phyloP scores from a whole-genome alignment of 1,140 invertebrate genomes.

The Tetragnatha versicolor region DNA sequence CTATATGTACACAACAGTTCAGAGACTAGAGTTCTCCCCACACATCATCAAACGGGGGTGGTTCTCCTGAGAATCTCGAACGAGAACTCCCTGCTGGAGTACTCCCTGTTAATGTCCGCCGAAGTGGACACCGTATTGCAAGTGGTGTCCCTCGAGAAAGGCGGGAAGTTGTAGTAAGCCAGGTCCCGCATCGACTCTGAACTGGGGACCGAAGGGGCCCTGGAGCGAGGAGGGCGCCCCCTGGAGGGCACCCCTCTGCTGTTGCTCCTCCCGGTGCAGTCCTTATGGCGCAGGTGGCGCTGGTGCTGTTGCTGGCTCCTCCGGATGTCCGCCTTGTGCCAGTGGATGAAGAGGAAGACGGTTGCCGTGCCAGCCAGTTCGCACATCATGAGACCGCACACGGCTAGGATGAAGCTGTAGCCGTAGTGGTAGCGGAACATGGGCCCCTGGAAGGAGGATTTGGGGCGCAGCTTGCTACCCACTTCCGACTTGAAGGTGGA shows the following conservation, averaged over 20 bases:
- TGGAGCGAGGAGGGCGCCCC: conserved; percentile 49
- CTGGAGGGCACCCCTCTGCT: not conserved
- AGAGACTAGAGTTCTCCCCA: not conserved
- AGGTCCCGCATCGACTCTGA: conserved; percentile 61
- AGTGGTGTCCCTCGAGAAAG: conserved; percentile 66
- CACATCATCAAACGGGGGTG: conserved; percentile 66
- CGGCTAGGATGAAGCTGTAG: conserved; percentile 83
- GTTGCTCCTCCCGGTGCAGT: not conserved
- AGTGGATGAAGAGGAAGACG: conserved; percentile 84
- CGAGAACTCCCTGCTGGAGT: conserved; percentile 59
- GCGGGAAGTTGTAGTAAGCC: conserved; percentile 58
- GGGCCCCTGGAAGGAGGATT: conserved; percentile 73
- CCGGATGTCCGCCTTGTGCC: conserved; percentile 70
- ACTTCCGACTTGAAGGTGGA: conserved; percentile 90
- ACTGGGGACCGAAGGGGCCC: conserved; percentile 24
- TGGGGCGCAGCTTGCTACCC: conserved; percentile 80
- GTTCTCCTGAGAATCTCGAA: conserved; percentile 67
- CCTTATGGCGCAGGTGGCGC: conserved; percentile 5
- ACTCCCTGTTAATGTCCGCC: conserved; percentile 67
- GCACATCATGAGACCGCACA: conserved; percentile 81
- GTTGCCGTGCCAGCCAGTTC: conserved; percentile 84
- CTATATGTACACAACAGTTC: not conserved
- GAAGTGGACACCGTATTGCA: conserved; percentile 70
- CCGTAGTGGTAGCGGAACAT: conserved; percentile 86
- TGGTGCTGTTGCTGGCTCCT: conserved; percentile 55